phyloP scores from a whole-genome alignment of 2,797 vertebrate species.

The Enteromius radiatus region DNA sequence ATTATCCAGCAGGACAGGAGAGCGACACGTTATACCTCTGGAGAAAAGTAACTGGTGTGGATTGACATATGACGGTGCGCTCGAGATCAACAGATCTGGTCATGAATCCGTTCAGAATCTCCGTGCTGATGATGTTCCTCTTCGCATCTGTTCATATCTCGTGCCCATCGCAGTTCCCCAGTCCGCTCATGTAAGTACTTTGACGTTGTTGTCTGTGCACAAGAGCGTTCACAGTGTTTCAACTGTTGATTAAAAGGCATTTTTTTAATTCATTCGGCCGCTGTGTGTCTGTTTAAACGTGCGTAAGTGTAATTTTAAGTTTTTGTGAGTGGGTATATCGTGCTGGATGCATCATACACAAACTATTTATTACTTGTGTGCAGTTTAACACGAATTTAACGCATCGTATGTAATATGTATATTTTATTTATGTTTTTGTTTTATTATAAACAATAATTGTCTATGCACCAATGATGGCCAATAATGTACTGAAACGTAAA shows the following conservation, averaged over 20 bases:
- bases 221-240: slow-evolving; percentile 9
- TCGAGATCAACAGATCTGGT: slow-evolving; percentile 68
- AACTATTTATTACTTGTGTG: slow-evolving; percentile 10
- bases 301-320: slow-evolving; percentile 32
- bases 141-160: slow-evolving; percentile 70
- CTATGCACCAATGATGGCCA: background rate
- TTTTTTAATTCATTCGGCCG: background rate
- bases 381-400: background rate
- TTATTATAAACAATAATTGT: background rate
- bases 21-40: slow-evolving; percentile 65
- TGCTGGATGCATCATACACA: background rate
- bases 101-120: slow-evolving; percentile 90
- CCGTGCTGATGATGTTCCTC: slow-evolving; percentile 82
- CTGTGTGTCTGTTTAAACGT: slow-evolving; percentile 45
- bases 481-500: background rate
- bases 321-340: slow-evolving; percentile 38
- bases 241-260: slow-evolving; percentile 24
- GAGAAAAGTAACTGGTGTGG: slow-evolving; percentile 55
- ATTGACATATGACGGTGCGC: slow-evolving; percentile 55
- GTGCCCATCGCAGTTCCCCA: slow-evolving; percentile 85
- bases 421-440: background rate
- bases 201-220: background rate
- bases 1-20: slow-evolving; percentile 79
- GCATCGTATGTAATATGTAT: background rate
- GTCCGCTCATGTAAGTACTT: slow-evolving; percentile 88